A percentile compares a stretch with the other conserved stretches of the same genome.
Evolutionary conservation across 37 sponge, comb jelly and placozoan genomes (phyloP).

Genomic region (Hexactinellida sp.): DNA sequence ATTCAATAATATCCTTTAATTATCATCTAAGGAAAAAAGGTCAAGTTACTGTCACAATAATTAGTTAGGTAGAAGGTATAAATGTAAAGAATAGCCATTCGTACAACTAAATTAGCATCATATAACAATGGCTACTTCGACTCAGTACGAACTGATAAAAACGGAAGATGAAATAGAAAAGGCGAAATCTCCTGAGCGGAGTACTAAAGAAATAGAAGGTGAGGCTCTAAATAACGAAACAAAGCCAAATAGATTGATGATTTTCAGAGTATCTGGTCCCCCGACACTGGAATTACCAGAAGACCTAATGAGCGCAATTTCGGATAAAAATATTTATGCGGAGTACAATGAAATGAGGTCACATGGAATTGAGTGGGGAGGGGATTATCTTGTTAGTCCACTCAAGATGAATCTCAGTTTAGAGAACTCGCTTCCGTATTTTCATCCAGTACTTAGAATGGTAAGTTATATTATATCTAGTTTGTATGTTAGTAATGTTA

Average conservation of each 20-base stretch:
- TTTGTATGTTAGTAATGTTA: background rate
- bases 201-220: background rate
- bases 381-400: background rate
- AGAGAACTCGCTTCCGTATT: background rate
- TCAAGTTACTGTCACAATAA: too few relatives aligned
- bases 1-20: too few relatives aligned
- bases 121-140: background rate
- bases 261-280: background rate
- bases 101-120: too few relatives aligned
- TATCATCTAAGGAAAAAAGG: too few relatives aligned
- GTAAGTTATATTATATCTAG: background rate
- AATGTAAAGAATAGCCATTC: too few relatives aligned
- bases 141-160: background rate
- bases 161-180: background rate
- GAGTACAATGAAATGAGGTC: constrained; percentile 6
- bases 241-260: background rate
- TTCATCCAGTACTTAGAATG: background rate
- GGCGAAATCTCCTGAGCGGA: background rate
- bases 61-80: too few relatives aligned
- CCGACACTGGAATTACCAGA: background rate
- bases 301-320: background rate
- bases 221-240: background rate
- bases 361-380: background rate
- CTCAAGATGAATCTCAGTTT: background rate
- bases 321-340: background rate